Evolutionary conservation across 1,140 invertebrate genomes (phyloP), one percentile per base, ranked within the genome.

Genomic region (Drosophila tani): DNA sequence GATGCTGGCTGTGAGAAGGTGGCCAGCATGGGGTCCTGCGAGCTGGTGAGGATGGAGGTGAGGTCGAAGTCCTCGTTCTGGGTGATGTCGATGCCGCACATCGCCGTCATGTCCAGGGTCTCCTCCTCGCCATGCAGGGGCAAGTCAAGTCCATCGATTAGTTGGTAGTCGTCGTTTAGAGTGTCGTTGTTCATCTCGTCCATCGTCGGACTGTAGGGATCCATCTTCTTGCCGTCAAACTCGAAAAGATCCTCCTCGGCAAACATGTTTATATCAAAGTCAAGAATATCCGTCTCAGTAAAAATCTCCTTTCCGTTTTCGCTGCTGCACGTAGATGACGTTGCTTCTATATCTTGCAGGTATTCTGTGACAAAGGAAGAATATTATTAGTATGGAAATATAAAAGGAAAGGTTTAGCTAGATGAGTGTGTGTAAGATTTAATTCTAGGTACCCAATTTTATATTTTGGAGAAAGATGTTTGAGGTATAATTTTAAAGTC

Each of bases 221-320:
- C 73, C 78, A 78, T 83, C 68, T 84, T 71, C 81, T 91, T 83
- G 56, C 56, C 69, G 63, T 71, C 82, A 63, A 75, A 65, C 63
- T 79, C 84, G 71, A 81, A 79, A 50, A 43, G 62, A 91, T 82
- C 81, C 69, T 81, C 79, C 64, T 81, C 79, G 78, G 81, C 79
- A 88, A 92, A 77, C 87, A 92, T 69, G 81, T 90, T 90, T 83
- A 87, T 82, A 68, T 90, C 84, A 77, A 92, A 90, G 79, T 92
- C 84, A 91, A 91, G 87, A 78, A 80, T 88, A 75, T 90, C 82
- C 75, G 85, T 91, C 74, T 81, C 75, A 58, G 71, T 90, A 75
- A 74, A 80, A 73, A 71, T 83, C 76, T 91, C 67, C 74, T 82
- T 87, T 82, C 79, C 85, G 81, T 81, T 85, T 69, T 90, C 79